Conservation (phyloP, 1,140 invertebrate species). For the Drosophila biarmipes region DNA sequence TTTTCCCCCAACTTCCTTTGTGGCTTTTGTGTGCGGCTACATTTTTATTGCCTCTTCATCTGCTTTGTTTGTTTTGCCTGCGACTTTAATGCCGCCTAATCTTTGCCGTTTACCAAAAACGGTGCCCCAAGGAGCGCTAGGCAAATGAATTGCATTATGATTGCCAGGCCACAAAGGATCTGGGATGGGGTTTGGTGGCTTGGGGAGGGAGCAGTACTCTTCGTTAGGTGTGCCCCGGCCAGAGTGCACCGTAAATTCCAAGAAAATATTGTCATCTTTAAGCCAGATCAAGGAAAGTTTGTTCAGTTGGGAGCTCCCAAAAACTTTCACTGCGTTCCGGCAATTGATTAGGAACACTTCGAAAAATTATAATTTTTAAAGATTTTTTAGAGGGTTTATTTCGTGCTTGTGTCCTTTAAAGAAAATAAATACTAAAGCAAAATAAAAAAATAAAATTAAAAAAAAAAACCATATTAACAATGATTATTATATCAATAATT, state of each 20-base stretch:
- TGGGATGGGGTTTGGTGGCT: neutral
- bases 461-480: no score
- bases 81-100: conserved; percentile 77
- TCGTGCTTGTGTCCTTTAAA: neutral
- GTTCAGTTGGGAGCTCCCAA: conserved; percentile 1
- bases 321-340: conserved; percentile 23
- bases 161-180: conserved; percentile 52
- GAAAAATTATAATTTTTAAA: neutral
- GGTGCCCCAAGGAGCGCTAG: conserved; percentile 69
- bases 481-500: no score
- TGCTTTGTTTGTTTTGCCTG: conserved; percentile 57
- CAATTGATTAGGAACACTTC: conserved; percentile 14
- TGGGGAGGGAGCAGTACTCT: neutral
- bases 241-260: conserved; percentile 45
- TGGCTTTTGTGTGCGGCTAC: conserved; percentile 70
- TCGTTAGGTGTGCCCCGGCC: conserved; percentile 18
- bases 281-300: conserved; percentile 34
- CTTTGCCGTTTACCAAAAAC: conserved; percentile 79
- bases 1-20: conserved; percentile 58
- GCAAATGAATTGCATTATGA: conserved; percentile 80
- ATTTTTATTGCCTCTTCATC: conserved; percentile 67
- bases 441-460: neutral
- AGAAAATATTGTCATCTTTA: conserved; percentile 43
- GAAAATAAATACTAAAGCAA: neutral
- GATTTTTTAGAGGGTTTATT: neutral